These are phyloP conservation scores for Danionella dracula DNA, from an alignment of 2,797 vertebrate species.

Conservation along the genomic window DNA sequence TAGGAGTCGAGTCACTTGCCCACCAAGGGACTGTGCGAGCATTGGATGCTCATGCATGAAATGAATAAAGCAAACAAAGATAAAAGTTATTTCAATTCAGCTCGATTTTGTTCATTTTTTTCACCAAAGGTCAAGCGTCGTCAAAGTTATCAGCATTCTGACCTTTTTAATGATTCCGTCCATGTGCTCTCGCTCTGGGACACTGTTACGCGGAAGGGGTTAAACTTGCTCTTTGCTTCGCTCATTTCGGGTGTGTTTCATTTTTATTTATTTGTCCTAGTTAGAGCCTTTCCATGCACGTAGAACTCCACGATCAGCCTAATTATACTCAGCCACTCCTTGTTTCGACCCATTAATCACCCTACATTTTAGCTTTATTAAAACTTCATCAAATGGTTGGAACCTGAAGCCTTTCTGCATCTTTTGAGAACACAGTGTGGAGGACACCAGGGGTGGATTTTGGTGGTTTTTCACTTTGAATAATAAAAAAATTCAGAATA, in stretches of 20 bases:
- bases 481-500: too few species aligned
- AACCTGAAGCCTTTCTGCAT: too few species aligned
- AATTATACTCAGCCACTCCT: too few species aligned
- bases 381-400: too few species aligned
- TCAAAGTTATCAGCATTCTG: constrained; percentile 83
- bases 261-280: constrained; percentile 44
- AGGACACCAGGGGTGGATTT: too few species aligned
- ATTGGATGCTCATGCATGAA: constrained; percentile 78
- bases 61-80: constrained; percentile 78
- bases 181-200: constrained; percentile 63
- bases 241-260: constrained; percentile 47
- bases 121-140: constrained; percentile 77
- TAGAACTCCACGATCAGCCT: too few species aligned
- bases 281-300: too few species aligned
- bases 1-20: constrained; percentile 75
- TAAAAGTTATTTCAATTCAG: constrained; percentile 80
- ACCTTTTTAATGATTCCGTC: constrained; percentile 85
- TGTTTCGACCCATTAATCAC: too few species aligned
- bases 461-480: too few species aligned
- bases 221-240: constrained; percentile 62
- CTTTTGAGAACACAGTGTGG: too few species aligned
- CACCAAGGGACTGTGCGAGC: constrained; percentile 61
- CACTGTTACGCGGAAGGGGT: constrained; percentile 58
- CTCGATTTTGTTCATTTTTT: constrained; percentile 77
- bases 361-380: too few species aligned